Conservation (phyloP, 2,888 invertebrate genomes). For the Sepioteuthis lessoniana region DNA sequence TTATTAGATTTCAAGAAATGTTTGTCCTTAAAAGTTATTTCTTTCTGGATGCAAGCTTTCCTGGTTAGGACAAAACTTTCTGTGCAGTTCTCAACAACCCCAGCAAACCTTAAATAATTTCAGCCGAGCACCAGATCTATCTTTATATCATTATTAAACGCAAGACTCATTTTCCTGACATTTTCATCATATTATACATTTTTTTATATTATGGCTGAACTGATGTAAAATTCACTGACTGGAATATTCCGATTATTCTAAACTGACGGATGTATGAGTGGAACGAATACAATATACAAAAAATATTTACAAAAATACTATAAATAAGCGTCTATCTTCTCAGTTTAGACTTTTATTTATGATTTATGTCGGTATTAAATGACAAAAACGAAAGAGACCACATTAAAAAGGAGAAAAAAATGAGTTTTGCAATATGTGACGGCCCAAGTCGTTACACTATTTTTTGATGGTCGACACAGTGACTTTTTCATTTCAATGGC, state of each 20-base stretch:
- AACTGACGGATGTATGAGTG: fast-evolving
- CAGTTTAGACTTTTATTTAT: constrained; percentile 21
- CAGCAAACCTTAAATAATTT: too few relatives aligned
- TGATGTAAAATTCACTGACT: background rate
- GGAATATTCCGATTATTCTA: background rate
- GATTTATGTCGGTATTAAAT: background rate
- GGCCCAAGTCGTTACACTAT: background rate
- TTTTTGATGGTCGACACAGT: constrained; percentile 10
- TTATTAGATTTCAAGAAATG: too few relatives aligned
- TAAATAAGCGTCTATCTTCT: background rate
- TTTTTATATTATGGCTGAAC: background rate
- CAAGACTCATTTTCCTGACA: background rate
- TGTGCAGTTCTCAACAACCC: too few relatives aligned
- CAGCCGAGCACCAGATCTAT: background rate
- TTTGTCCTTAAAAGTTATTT: too few relatives aligned
- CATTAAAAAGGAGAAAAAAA: background rate
- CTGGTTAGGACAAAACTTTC: too few relatives aligned
- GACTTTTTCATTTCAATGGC: constrained; percentile 18
- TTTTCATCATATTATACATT: background rate
- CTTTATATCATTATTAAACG: background rate
- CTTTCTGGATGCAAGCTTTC: too few relatives aligned
- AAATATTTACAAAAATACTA: background rate
- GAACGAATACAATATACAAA: background rate
- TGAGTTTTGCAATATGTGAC: background rate
- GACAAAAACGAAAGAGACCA: background rate